These are phyloP conservation scores for Plagodis pulveraria DNA, from an alignment of 2,888 invertebrate genomes.

Conservation along the genomic window DNA sequence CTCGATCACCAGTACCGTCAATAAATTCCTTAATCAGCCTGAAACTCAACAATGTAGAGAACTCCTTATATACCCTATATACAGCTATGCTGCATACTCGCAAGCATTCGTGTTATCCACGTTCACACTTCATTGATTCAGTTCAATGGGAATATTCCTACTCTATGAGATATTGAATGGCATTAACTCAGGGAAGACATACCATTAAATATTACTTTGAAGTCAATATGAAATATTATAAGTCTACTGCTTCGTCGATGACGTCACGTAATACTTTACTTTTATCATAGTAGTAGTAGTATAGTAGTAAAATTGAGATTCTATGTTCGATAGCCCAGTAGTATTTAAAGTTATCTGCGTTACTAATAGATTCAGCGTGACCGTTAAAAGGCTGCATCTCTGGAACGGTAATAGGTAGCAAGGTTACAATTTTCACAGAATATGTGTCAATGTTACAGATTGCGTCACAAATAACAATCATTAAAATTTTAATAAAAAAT, in stretches of 20 bases:
- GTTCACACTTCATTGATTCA: constrained; percentile 70
- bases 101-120: constrained; percentile 69
- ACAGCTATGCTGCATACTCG: constrained; percentile 19
- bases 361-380: too few relatives aligned
- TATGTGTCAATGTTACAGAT: too few relatives aligned
- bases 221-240: neutral
- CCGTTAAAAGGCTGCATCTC: too few relatives aligned
- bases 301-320: too few relatives aligned
- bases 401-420: too few relatives aligned
- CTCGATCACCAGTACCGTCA: neutral
- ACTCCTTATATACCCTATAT: constrained; percentile 27
- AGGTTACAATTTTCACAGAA: too few relatives aligned
- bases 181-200: constrained; percentile 18
- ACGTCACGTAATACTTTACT: neutral
- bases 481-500: too few relatives aligned
- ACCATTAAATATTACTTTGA: constrained; percentile 1
- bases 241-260: too few relatives aligned
- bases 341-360: too few relatives aligned
- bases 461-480: too few relatives aligned
- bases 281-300: neutral
- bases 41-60: neutral
- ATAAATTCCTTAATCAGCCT: constrained; percentile 8
- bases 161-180: constrained; percentile 41
- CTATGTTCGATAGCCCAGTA: too few relatives aligned
- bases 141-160: constrained; percentile 69